Conservation (phyloP, 2,888 invertebrate genomes). For the Hedya salicella region DNA sequence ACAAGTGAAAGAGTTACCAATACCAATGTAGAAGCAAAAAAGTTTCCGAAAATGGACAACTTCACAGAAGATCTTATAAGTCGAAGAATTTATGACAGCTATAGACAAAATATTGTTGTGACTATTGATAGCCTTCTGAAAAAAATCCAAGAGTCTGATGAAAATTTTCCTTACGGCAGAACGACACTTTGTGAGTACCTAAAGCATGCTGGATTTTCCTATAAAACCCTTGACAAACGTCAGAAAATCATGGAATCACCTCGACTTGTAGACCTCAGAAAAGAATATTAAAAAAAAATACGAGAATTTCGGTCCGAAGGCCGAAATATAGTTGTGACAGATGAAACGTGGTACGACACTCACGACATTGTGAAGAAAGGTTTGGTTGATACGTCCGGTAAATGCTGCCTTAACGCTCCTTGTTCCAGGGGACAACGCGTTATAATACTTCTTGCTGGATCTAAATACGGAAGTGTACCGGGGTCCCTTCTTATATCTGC, state of each 20-base stretch:
- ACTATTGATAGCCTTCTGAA: no score
- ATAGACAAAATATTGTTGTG: no score
- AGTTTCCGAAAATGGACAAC: constrained; percentile 13
- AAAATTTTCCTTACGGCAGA: constrained; percentile 5
- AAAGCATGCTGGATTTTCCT: constrained; percentile 18
- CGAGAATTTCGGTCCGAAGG: constrained; percentile 14
- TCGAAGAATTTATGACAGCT: no score
- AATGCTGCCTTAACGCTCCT: constrained; percentile 7
- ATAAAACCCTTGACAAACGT: constrained; percentile 19
- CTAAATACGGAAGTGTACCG: neutral
- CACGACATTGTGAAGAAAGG: constrained; percentile 9
- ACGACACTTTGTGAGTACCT: constrained; percentile 17
- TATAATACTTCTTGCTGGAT: constrained; percentile 5
- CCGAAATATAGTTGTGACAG: constrained; percentile 13
- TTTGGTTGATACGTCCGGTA: neutral
- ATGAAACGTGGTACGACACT: constrained; percentile 10
- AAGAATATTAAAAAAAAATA: constrained; percentile 13
- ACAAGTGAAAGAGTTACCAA: constrained; percentile 3
- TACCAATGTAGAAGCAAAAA: constrained; percentile 17
- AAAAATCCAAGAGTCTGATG: constrained; percentile 7
- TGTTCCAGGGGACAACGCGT: constrained; percentile 5
- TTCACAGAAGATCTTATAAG: no score
- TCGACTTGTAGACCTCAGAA: constrained; percentile 16
- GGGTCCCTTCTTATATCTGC: constrained; percentile 1
- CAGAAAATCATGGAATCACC: constrained; percentile 15